phyloP scores from a whole-genome alignment of 2,888 invertebrate species.

The Pheosia gnoma region DNA sequence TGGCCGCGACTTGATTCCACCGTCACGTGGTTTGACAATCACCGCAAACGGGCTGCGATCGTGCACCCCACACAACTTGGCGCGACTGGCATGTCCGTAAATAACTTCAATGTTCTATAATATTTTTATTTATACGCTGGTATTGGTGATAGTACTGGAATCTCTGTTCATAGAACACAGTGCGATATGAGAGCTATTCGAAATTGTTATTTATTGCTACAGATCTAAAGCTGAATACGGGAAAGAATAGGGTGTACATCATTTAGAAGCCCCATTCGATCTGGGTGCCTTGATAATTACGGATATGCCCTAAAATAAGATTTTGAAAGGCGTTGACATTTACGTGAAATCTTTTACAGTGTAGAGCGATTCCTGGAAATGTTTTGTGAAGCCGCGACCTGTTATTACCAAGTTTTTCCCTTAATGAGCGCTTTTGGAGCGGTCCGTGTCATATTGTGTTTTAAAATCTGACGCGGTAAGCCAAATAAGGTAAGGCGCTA shows the following conservation, averaged over 20 bases:
- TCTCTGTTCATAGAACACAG: not conserved
- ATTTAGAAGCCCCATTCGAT: not conserved
- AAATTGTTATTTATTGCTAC: not conserved
- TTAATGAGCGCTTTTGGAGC: not conserved
- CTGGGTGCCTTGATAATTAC: not conserved
- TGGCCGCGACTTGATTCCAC: slow-evolving; percentile 83
- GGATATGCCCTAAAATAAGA: not conserved
- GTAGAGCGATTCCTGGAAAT: slow-evolving; percentile 2
- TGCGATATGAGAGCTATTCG: not conserved
- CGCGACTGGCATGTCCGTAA: slow-evolving; percentile 68
- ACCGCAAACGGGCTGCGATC: slow-evolving; percentile 65
- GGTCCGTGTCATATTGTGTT: not conserved
- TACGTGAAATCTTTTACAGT: not conserved
- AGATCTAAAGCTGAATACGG: not conserved
- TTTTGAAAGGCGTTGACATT: not conserved
- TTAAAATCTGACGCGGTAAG: slow-evolving; percentile 3
- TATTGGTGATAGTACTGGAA: too few relatives aligned
- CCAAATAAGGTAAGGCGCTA: slow-evolving; percentile 1
- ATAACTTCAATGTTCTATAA: slow-evolving; percentile 11
- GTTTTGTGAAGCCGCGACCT: slow-evolving; percentile 9
- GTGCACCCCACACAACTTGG: slow-evolving; percentile 74
- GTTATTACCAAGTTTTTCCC: slow-evolving; percentile 5
- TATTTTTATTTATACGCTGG: too few relatives aligned
- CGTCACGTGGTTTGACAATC: slow-evolving; percentile 78
- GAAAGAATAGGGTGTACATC: not conserved